Base-by-base conservation (phyloP, 2,888 invertebrate species). In the Drosophila subsilvestris region DNA sequence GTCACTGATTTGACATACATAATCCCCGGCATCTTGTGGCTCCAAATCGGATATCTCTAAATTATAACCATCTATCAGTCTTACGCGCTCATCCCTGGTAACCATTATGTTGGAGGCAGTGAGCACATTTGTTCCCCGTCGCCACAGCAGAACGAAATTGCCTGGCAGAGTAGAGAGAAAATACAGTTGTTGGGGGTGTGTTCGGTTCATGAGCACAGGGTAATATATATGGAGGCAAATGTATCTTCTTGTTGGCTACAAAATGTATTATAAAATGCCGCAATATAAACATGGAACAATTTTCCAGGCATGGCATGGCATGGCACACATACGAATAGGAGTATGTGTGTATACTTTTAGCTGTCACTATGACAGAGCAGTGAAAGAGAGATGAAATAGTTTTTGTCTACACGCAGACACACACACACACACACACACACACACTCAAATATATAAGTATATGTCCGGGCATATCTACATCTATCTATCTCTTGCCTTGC, bases 71-170 rank as follows among this genome's bases (percentile, higher is more conserved):
- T 95, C 95, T 59, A 95, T 95, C 75, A 95, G 93, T 22, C 94
- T 93, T 92, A 95, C 94, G 82, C 95, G 91, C 78, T 94, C 94
- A 90, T 95, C 95, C 57, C 95, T 92, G 58, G 95, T 95, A 80
- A 95, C 95, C 94, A 95, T 95, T 48, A 95, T 93, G 78, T 94
- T 94, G 51, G 95, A 94, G 0, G 95, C 95, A n/a, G 95, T 95
- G 76, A 95, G 93, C 20, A 95, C 95, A 12, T 95, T 94, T n/a
- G 94, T 93, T 10, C 95, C 95, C 53, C 95, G 93, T 75, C 95
- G 92, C 95, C 95, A 95, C 61, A 95, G 93, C 71, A 95, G 91
- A 67, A 95, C 95, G 82, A 94, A 93, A 29, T 94, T 94, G 12
- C 95, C 95, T 95, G 86, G 49, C 89, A 89, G 55, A 65, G 47